phyloP scores from a whole-genome alignment of 2,797 vertebrate genomes.

The Chrysocyon brachyurus region DNA sequence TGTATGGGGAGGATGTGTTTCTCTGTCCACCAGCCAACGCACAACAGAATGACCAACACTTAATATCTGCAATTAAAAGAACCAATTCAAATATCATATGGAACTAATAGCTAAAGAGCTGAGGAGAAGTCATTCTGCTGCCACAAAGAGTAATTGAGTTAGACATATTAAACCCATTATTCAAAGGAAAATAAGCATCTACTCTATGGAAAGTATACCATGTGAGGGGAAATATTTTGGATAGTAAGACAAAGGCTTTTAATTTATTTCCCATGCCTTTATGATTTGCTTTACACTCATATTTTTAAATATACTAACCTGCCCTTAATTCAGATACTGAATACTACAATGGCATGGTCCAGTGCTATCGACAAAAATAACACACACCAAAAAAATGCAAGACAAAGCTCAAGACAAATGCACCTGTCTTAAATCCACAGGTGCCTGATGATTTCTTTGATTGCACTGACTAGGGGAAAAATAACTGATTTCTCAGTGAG shows the following conservation, averaged over 20 bases:
- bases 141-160: slow-evolving; percentile 92
- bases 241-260: slow-evolving; percentile 81
- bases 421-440: not conserved
- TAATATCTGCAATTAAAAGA: slow-evolving; percentile 95
- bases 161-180: slow-evolving; percentile 95
- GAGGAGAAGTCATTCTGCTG: slow-evolving; percentile 84
- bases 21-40: slow-evolving; percentile 87
- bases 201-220: slow-evolving; percentile 82
- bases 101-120: slow-evolving; percentile 89
- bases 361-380: not conserved
- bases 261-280: slow-evolving; percentile 84
- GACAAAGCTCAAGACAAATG: not conserved
- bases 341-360: not conserved
- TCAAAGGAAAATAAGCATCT: slow-evolving; percentile 94
- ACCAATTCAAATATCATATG: slow-evolving; percentile 94
- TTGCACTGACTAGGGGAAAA: not conserved
- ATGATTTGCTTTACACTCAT: slow-evolving; percentile 67
- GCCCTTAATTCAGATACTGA: not conserved
- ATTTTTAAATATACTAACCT: slow-evolving; percentile 9
- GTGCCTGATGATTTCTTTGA: not conserved
- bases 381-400: not conserved
- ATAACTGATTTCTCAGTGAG: not conserved
- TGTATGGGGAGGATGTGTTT: slow-evolving; percentile 88
- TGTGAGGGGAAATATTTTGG: slow-evolving; percentile 81
- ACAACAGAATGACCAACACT: slow-evolving; percentile 91